Evolutionary conservation across 2,797 vertebrate genomes (phyloP).

Genomic region (Antrozous pallidus): DNA sequence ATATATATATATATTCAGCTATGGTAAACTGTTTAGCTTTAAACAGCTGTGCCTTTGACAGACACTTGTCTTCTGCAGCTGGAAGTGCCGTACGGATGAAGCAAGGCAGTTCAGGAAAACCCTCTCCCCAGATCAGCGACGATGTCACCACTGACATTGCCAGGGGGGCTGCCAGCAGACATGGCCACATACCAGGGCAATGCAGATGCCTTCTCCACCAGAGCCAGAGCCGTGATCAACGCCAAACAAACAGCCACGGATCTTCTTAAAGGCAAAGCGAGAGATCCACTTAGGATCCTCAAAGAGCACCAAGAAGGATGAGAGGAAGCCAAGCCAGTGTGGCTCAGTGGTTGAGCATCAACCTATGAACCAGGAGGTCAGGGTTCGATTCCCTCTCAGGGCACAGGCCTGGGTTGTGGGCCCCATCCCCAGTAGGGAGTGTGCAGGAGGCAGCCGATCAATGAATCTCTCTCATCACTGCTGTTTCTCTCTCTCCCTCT

Average conservation of each 20-base stretch:
- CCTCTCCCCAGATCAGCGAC: not conserved
- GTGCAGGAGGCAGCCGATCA: not conserved
- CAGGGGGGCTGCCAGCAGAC: constrained; percentile 42
- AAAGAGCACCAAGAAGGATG: not conserved
- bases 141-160: constrained; percentile 45
- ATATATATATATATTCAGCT: not conserved
- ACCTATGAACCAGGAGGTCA: not conserved
- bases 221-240: not conserved
- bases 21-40: not conserved
- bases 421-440: too few relatives aligned
- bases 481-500: not conserved
- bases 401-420: not conserved
- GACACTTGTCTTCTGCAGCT: constrained; percentile 12
- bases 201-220: not conserved
- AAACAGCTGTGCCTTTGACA: constrained; percentile 28
- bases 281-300: not conserved
- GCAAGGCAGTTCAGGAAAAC: not conserved
- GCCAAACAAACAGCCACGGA: constrained; percentile 17
- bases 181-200: not conserved
- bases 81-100: not conserved
- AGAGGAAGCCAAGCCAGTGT: not conserved
- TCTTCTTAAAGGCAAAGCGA: constrained; percentile 32
- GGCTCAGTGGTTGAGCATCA: not conserved
- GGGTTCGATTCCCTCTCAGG: accelerated
- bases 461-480: not conserved